phyloP scores from a whole-genome alignment of 2,113 vertebrate species.

The Tupaia chinensis region DNA sequence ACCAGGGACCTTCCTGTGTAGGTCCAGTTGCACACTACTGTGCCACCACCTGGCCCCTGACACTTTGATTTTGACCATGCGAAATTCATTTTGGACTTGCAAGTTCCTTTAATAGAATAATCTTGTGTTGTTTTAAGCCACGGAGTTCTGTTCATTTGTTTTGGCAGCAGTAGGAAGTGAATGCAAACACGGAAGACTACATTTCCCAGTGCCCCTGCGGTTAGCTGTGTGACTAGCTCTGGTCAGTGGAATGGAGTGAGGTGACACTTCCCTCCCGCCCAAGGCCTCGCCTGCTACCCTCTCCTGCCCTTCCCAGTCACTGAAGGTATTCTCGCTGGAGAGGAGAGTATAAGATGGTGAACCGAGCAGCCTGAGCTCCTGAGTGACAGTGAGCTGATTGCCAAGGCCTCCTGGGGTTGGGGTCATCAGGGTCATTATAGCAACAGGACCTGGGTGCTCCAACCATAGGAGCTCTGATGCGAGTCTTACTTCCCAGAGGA shows the following conservation, averaged over 20 bases:
- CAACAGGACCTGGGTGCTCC: neutral
- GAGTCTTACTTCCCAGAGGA: neutral
- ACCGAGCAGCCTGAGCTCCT: neutral
- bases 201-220: neutral
- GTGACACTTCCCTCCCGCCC: neutral
- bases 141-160: neutral
- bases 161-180: neutral
- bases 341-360: accelerated
- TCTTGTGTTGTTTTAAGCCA: neutral
- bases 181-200: neutral
- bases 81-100: neutral
- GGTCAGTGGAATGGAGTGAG: neutral
- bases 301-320: neutral
- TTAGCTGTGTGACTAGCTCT: neutral
- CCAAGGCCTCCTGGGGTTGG: neutral
- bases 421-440: neutral
- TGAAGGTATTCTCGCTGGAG: neutral
- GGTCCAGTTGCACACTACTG: no score
- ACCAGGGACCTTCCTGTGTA: no score
- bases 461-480: accelerated
- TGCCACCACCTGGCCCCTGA: no score
- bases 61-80: neutral
- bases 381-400: neutral
- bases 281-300: neutral
- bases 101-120: neutral